phyloP scores from a whole-genome alignment of 2,888 invertebrate species.

The Mantis religiosa region DNA sequence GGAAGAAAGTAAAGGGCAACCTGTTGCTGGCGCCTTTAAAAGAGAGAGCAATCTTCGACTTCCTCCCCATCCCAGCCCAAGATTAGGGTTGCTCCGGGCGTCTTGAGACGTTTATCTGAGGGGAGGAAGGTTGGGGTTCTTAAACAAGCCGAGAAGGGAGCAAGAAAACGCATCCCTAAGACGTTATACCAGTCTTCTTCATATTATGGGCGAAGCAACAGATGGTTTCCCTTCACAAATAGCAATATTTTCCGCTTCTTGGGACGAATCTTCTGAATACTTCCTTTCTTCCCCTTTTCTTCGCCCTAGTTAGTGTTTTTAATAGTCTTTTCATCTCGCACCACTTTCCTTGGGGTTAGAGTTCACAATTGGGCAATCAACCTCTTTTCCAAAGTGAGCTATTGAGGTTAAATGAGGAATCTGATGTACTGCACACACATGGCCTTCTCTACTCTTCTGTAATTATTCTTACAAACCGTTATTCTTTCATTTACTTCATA shows the following conservation, averaged over 20 bases:
- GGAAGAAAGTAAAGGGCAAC: not conserved
- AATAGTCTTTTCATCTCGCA: too few species aligned
- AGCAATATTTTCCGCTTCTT: not conserved
- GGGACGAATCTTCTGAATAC: not conserved
- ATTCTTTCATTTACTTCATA: too few species aligned
- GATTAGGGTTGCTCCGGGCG: slow-evolving; percentile 15
- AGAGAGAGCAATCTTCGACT: slow-evolving; percentile 9
- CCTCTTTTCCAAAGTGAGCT: too few species aligned
- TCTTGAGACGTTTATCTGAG: slow-evolving; percentile 11
- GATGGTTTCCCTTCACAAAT: not conserved
- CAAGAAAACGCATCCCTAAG: not conserved
- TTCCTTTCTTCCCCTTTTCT: not conserved
- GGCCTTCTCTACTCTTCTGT: too few species aligned
- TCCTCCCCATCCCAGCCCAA: not conserved
- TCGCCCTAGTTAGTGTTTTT: not conserved
- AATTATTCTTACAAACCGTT: too few species aligned
- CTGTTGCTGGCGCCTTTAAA: not conserved
- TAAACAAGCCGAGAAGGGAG: not conserved
- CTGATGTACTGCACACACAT: too few species aligned
- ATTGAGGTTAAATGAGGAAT: too few species aligned
- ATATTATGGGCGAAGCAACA: not conserved
- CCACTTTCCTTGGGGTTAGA: too few species aligned
- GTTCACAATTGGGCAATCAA: too few species aligned
- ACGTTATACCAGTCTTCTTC: not conserved
- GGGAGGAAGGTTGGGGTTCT: not conserved